Base-by-base conservation (phyloP, 2,113 vertebrate genomes). In the Rhinoderma darwinii region DNA sequence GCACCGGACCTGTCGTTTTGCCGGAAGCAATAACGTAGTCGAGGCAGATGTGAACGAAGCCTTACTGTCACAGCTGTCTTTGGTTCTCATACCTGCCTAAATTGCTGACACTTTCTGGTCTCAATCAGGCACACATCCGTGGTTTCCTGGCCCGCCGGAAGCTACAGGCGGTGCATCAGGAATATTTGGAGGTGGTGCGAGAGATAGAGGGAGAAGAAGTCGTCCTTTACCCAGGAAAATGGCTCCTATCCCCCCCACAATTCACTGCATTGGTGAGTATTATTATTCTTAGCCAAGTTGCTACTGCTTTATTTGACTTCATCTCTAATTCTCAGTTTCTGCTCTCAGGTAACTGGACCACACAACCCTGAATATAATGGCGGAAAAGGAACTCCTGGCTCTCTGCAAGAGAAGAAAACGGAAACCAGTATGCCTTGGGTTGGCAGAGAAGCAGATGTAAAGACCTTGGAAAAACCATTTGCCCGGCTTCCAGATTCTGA, bases 131-230 rank as follows among this genome's bases (percentile, higher is more conserved):
- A 20, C 56, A 32, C 0, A 91, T 92, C 78, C 91, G 96, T 41
- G 97, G 97, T 15, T 93, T 91, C 87, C 89, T 97, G 88, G 83
- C 94, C 84, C 94, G 97, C 88, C 89, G 78, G 43, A 93, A 92
- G 6, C 86, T 99, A 8, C 85, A 66, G 35, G 86, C 83, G 37
- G 91, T 95, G 18, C 92, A 86, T 43, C 84, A 86, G 4, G 95
- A 97, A 25, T 99, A 96, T 90, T 96, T 96, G 89, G 92, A 92
- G 9, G 88, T 93, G 66, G 96, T 98, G 68, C 92, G 17, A 72
- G 96, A 98, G 82, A 92, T 97, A 5, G 97, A 99, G 44, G 97
- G 96, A 2, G 90, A 89, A 18, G 82, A 86, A 1, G 47, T 41
- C 7, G 89, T 83, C 56, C 89, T 98, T 87, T 70, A 74, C 17